Evolutionary conservation across 2,888 invertebrate species (phyloP), one percentile per base, ranked within the genome.

Genomic region (Apamea crenata): DNA sequence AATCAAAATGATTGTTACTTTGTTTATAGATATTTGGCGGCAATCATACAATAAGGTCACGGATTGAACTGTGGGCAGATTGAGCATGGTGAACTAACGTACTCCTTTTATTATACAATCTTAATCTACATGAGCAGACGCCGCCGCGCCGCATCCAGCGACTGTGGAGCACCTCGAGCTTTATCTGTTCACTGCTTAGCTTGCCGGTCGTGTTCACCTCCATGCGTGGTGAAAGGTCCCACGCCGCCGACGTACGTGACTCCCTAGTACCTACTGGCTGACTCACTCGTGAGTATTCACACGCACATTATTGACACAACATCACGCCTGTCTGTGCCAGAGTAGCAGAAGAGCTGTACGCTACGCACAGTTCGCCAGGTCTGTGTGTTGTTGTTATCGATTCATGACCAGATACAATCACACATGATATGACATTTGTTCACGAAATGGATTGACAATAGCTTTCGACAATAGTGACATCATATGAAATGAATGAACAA

Each of bases 161-260:
- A 12, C 44, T 44, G 25, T 56, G 4, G 74, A 12, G 56, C 72
- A 29, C 25, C 18, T 18, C 6, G 47, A 18, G 29, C 81, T 18
- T 25, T 25, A 29, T 7, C 40, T 25, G 32, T 8, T 5, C 1
- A 8, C n/a, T 59, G 81, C 29, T 69, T 32, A 18, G 40, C 29
- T 16, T 32, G 81, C 59, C 25, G 25, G 12, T 18, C 73, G 50
- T 29, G 79, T 47, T 6, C 75, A 29, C 16, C 16, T 18, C 32
- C 40, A 29, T 25, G 53, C 82, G 65, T 25, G 18, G 65, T 47
- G 79, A 74, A 82, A 82, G 82, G 74, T 65, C 82, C 79, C 74
- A 56, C 74, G 53, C 29, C 44, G 44, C 56, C 59, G 14, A 18
- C 82, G 32, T 56, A 47, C 36, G 65, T 29, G 74, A 65, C 53